Evolutionary conservation across 1,140 invertebrate genomes (phyloP).

Genomic region (Magallana ariakensis): DNA sequence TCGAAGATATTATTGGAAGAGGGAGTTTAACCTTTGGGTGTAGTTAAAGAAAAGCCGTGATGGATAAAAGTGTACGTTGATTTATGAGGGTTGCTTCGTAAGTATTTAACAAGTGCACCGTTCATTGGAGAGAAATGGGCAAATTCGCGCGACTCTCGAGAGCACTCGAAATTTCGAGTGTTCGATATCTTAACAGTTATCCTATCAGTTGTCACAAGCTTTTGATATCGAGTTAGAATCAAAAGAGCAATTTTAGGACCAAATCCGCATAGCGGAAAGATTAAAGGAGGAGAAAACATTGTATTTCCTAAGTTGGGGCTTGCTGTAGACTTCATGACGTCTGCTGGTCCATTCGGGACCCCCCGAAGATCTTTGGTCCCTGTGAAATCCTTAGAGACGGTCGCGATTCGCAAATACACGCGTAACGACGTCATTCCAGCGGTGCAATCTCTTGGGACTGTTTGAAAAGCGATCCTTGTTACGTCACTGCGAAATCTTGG

Average conservation of each 20-base stretch:
- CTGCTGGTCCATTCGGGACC: conserved; percentile 17
- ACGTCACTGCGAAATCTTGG: neutral
- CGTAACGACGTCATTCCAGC: neutral
- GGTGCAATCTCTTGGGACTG: neutral
- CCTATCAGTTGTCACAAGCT: conserved; percentile 11
- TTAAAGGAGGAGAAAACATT: conserved; percentile 9
- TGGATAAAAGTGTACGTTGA: conserved; percentile 21
- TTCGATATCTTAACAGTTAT: conserved; percentile 33
- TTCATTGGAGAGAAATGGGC: conserved; percentile 21
- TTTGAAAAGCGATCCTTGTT: neutral
- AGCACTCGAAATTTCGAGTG: conserved; percentile 10
- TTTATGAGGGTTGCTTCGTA: conserved; percentile 19
- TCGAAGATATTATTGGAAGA: neutral
- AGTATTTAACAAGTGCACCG: conserved; percentile 30
- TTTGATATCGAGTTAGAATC: conserved; percentile 24
- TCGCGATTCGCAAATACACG: neutral
- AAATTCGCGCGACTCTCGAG: conserved; percentile 28
- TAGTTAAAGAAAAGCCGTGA: conserved; percentile 32
- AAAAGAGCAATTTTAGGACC: conserved; percentile 16
- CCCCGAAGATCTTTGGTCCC: neutral
- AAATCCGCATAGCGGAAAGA: conserved; percentile 20
- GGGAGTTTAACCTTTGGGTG: conserved; percentile 15
- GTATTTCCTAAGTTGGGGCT: neutral
- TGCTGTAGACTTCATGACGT: neutral
- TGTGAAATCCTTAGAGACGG: neutral